Base-by-base conservation (phyloP, 2,113 vertebrate species). In the Orientallactaga bullata region DNA sequence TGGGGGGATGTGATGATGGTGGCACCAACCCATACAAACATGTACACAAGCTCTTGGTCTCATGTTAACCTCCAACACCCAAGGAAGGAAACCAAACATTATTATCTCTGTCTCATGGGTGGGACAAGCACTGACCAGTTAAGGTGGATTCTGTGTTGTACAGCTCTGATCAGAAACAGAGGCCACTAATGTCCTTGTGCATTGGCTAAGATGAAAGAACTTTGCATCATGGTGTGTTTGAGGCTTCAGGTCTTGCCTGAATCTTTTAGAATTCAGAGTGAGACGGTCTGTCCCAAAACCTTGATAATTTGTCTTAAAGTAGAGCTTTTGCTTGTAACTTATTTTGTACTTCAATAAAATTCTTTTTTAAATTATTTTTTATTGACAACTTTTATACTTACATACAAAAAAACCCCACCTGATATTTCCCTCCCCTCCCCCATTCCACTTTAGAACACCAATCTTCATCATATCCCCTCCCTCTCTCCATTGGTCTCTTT, bases 211-310 rank as follows among this genome's bases (percentile, higher is more conserved):
- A 90, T 81, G 23, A 79, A 73, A 77, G 81, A 47, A 61, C 5
- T 88, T 91, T 35, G 21, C 39, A 69, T 72, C 4, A 66, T n/a
- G 32, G 71, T 47, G 42, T 47, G 5, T 28, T 18, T 83, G 42
- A 73, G 80, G 51, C 82, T 63, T 65, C 69, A 66, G 3, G 39
- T 87, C 17, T 63, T 92, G 55, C 42, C 28, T 42, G 35, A 51
- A 7, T 90, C 77, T 89, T 97, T 91, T 88, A 73, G 60, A 93
- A 90, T 83, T 89, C 69, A 92, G 71, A 96, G 88, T 74, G 92
- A 93, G 78, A 15, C 84, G 82, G n/a, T 82, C 4, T 55, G 21
- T 88, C 86, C 37, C 20, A 76, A 66, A n/a, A 72, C 3, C 20
- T 30, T 72, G 93, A 80, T 93, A 79, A 83, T 95, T 93, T 90